Conservation (phyloP, 2,113 vertebrate species). For the Cinclus cinclus region DNA sequence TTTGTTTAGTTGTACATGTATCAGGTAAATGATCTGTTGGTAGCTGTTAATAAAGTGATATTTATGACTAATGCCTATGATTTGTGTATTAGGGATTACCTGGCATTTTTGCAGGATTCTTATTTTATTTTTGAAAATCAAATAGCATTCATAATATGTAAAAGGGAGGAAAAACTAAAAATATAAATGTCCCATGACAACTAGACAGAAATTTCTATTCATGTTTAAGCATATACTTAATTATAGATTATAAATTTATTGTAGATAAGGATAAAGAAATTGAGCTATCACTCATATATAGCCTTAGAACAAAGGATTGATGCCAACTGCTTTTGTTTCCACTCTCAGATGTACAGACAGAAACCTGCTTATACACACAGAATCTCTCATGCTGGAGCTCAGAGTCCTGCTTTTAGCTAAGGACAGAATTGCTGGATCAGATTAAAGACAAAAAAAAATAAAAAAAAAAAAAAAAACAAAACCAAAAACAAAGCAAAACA, state of each 20-base stretch:
- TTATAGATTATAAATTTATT: not conserved
- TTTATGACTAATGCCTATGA: not conserved
- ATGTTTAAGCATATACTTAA: not conserved
- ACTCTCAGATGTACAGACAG: not conserved
- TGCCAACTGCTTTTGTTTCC: not conserved
- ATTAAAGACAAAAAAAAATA: fast-evolving
- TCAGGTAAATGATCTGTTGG: not conserved
- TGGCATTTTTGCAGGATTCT: not conserved
- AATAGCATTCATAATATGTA: not conserved
- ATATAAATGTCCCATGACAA: not conserved
- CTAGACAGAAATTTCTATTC: not conserved
- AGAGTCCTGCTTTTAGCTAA: not conserved
- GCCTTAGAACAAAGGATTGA: not conserved
- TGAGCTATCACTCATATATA: not conserved
- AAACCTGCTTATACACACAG: not conserved
- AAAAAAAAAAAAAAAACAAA: not conserved
- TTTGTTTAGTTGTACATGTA: not conserved
- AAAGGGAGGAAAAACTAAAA: not conserved
- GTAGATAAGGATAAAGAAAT: not conserved
- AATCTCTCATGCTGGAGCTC: not conserved
- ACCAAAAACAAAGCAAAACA: no score
- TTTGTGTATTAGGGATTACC: not conserved
- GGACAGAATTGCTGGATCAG: not conserved
- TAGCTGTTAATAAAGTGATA: not conserved
- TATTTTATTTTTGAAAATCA: not conserved